Percentiles rank a stretch among this genome's conserved stretches.
Evolutionary conservation across 2,888 invertebrate species (phyloP).

Genomic region (Allolobophora icterica): DNA sequence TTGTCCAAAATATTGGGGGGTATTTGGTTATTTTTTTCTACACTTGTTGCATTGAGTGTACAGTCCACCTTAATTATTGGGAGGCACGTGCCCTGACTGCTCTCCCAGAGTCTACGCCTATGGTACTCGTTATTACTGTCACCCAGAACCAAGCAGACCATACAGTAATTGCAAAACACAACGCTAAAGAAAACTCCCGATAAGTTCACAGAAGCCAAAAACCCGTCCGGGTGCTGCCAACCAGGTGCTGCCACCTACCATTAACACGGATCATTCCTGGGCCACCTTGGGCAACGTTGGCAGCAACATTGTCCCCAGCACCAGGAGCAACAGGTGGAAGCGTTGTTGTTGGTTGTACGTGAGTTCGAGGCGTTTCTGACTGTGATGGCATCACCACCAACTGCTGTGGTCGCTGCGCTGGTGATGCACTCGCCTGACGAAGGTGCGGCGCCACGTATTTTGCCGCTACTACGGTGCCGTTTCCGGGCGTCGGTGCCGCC

Average conservation of each 20-base stretch:
- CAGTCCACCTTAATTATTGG: too few relatives aligned
- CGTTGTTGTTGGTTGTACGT: not conserved
- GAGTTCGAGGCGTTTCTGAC: not conserved
- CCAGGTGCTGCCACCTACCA: not conserved
- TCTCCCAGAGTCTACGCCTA: too few relatives aligned
- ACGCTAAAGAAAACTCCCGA: not conserved
- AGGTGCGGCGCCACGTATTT: not conserved
- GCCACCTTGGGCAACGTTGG: not conserved
- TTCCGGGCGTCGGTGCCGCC: not conserved
- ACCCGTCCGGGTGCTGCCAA: not conserved
- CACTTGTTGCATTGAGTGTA: too few relatives aligned
- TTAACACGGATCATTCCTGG: not conserved
- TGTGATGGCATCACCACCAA: constrained; percentile 22
- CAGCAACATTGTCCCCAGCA: not conserved
- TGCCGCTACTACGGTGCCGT: not conserved
- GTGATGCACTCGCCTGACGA: not conserved
- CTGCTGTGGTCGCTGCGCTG: not conserved
- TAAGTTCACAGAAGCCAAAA: not conserved
- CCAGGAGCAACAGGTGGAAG: not conserved
- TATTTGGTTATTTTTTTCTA: too few relatives aligned
- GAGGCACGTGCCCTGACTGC: too few relatives aligned
- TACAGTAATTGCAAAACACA: not conserved
- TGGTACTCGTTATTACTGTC: not conserved
- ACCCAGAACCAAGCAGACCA: not conserved
- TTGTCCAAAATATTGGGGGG: too few relatives aligned